A percentile compares a stretch with the other conserved stretches of the same genome.
Evolutionary conservation across 92 coral and sea anemone species (phyloP).

Genomic region (Porites cylindrica): DNA sequence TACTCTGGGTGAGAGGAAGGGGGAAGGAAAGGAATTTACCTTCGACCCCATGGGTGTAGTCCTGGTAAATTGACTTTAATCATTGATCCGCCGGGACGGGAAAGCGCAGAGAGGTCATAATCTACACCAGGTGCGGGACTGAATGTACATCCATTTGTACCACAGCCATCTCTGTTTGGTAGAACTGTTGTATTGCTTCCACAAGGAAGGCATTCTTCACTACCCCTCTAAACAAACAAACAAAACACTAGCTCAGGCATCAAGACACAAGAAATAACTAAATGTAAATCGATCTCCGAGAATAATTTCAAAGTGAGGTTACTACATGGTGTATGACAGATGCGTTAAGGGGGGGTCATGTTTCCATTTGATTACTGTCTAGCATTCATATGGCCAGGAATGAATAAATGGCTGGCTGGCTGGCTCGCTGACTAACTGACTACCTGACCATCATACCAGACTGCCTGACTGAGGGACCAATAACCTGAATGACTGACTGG

Average conservation of each 20-base stretch:
- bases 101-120: constrained; percentile 73
- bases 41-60: background rate
- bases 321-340: too few species aligned
- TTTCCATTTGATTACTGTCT: too few species aligned
- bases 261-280: too few species aligned
- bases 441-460: too few species aligned
- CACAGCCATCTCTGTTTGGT: constrained; percentile 74
- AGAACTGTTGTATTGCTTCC: constrained; percentile 67
- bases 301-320: too few species aligned
- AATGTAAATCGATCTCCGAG: too few species aligned
- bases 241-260: background rate
- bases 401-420: too few species aligned
- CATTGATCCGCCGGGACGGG: constrained; percentile 85
- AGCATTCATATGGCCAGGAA: too few species aligned
- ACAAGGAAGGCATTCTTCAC: constrained; percentile 73
- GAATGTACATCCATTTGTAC: constrained; percentile 56
- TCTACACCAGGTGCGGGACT: constrained; percentile 44
- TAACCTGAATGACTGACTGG: too few species aligned
- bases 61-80: constrained; percentile 43
- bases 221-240: constrained; percentile 65
- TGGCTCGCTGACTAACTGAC: too few species aligned
- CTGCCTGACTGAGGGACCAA: too few species aligned
- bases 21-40: background rate
- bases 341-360: too few species aligned
- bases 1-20: background rate